These are phyloP conservation scores for Bubo bubo DNA, from an alignment of 2,113 vertebrate species.

Conservation along the genomic window DNA sequence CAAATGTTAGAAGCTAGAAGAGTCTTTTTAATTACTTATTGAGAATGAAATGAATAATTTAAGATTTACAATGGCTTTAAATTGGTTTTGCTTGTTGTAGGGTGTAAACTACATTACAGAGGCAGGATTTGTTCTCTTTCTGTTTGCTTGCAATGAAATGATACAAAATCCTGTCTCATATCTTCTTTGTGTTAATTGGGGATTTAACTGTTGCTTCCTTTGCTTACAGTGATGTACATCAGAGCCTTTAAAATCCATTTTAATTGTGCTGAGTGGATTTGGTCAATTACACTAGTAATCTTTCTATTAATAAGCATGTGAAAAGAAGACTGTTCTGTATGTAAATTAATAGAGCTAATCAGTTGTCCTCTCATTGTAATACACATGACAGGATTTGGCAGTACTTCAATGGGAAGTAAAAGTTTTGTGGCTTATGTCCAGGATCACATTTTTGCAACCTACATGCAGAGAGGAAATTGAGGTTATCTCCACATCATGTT, in stretches of 20 bases:
- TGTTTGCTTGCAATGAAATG: conserved; percentile 31
- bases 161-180: conserved; percentile 48
- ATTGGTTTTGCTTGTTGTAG: conserved; percentile 1
- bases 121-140: conserved; percentile 8
- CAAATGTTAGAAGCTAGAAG: background rate
- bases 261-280: conserved; percentile 59
- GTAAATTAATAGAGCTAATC: conserved; percentile 56
- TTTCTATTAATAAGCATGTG: conserved; percentile 53
- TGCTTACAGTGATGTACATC: conserved; percentile 41
- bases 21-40: conserved; percentile 18
- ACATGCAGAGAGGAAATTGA: background rate
- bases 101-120: conserved; percentile 15
- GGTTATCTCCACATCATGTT: background rate
- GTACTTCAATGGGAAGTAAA: background rate
- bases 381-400: background rate
- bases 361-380: background rate
- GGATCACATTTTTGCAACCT: background rate
- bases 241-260: conserved; percentile 58
- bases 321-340: conserved; percentile 23
- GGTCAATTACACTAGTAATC: conserved; percentile 50
- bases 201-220: conserved; percentile 56
- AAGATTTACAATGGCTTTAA: conserved; percentile 50
- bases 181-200: conserved; percentile 60
- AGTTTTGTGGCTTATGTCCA: background rate
- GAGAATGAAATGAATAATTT: conserved; percentile 56